Percentiles rank a stretch among this genome's conserved stretches.
These are phyloP conservation scores for Mellilla xanthometata DNA, from an alignment of 2,888 invertebrate genomes.

Conservation along the genomic window DNA sequence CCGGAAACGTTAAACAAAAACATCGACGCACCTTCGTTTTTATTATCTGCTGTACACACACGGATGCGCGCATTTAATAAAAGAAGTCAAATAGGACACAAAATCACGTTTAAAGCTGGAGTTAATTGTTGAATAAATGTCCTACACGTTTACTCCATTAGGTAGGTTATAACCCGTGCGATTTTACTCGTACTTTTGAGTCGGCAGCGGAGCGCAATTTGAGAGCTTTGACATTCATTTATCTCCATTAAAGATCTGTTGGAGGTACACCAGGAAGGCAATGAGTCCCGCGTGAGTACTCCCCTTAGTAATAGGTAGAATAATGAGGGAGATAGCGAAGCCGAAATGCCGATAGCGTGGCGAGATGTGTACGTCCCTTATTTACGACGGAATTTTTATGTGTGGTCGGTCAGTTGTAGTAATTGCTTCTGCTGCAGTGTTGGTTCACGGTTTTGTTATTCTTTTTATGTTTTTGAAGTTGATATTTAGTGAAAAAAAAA, in stretches of 20 bases:
- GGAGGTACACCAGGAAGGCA: conserved; percentile 42
- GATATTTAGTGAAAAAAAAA: too few relatives aligned
- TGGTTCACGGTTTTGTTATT: too few relatives aligned
- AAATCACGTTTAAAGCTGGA: conserved; percentile 50
- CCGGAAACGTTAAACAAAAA: conserved; percentile 23
- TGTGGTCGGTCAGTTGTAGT: conserved; percentile 3
- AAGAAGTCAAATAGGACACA: conserved; percentile 37
- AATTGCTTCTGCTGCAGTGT: neutral
- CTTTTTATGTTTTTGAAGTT: too few relatives aligned
- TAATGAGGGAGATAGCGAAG: conserved; percentile 32
- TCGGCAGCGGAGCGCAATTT: conserved; percentile 51
- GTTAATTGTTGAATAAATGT: conserved; percentile 75
- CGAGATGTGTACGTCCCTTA: conserved; percentile 26
- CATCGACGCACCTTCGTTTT: conserved; percentile 15
- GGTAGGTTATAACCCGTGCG: conserved; percentile 57
- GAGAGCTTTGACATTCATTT: conserved; percentile 77
- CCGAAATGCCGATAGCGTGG: conserved; percentile 31
- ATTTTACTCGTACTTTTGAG: conserved; percentile 60
- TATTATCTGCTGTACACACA: conserved; percentile 20
- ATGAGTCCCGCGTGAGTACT: conserved; percentile 57
- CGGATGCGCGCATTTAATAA: conserved; percentile 34
- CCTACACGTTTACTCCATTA: conserved; percentile 78
- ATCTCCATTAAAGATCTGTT: conserved; percentile 76
- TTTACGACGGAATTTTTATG: conserved; percentile 28
- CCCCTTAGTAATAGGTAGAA: conserved; percentile 33